A percentile compares a stretch with the other conserved stretches of the same genome.
Evolutionary conservation across 2,113 vertebrate genomes (phyloP).

Genomic region (Gymnobelideus leadbeateri): DNA sequence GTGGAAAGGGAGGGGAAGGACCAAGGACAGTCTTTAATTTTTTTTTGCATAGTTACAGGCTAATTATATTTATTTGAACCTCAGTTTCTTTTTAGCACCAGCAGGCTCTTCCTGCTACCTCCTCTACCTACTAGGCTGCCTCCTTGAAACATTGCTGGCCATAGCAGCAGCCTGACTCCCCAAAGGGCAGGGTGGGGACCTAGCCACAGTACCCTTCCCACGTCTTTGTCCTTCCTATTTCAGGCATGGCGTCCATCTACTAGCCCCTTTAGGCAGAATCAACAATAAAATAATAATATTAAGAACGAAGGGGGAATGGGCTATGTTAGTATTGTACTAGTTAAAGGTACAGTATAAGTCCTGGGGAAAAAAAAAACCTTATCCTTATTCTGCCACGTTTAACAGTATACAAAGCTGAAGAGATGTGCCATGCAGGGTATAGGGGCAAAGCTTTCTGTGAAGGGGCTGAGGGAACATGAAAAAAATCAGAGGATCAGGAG

Average conservation of each 20-base stretch:
- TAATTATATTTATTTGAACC: slow-evolving; percentile 20
- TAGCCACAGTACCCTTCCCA: neutral
- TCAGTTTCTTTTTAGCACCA: slow-evolving; percentile 20
- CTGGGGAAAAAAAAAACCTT: slow-evolving; percentile 21
- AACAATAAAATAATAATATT: slow-evolving; percentile 38
- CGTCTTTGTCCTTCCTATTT: neutral
- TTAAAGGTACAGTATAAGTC: neutral
- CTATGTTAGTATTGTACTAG: neutral
- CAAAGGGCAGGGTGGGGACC: neutral
- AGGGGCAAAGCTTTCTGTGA: slow-evolving; percentile 14
- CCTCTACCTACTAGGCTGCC: neutral
- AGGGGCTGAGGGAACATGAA: neutral
- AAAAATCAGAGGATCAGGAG: neutral
- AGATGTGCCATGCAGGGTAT: neutral
- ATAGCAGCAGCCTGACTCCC: neutral
- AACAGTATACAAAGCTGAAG: slow-evolving; percentile 24
- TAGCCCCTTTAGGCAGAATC: neutral
- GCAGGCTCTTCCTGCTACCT: neutral
- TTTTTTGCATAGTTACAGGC: slow-evolving; percentile 26
- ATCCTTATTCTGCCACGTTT: neutral
- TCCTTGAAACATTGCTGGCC: neutral
- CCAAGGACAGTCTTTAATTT: neutral
- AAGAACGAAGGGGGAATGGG: neutral
- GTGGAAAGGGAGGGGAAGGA: neutral
- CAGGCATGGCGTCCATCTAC: neutral